Conservation (phyloP, 1,140 invertebrate species). For the Piezodorus guildinii region DNA sequence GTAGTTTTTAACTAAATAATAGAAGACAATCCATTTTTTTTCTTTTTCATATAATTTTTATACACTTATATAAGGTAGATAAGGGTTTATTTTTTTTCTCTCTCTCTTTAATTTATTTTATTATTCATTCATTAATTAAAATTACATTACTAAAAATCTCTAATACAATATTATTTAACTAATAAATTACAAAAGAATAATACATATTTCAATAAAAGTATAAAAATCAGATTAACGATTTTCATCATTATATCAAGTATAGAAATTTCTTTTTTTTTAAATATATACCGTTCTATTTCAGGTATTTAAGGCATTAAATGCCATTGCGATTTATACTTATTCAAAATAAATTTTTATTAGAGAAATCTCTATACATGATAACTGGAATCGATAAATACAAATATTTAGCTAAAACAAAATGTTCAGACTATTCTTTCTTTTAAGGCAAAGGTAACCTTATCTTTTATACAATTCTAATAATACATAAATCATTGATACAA, state of each 20-base stretch:
- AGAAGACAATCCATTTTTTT: not conserved
- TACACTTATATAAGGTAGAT: not conserved
- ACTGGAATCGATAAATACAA: no score
- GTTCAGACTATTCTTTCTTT: constrained; percentile 12
- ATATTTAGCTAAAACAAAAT: constrained; percentile 4
- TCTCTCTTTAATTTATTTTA: not conserved
- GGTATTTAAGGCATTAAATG: no score
- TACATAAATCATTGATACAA: not conserved
- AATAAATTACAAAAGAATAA: constrained; percentile 7
- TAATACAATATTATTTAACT: not conserved
- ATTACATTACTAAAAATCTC: constrained; percentile 4
- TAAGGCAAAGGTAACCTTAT: constrained; percentile 14
- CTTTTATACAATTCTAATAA: constrained; percentile 1
- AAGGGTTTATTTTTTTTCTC: not conserved
- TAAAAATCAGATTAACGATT: constrained; percentile 2
- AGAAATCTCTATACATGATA: no score
- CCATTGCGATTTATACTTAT: no score
- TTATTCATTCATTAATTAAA: not conserved
- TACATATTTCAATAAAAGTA: constrained; percentile 10
- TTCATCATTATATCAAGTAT: not conserved
- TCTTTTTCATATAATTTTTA: no score
- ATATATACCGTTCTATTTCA: no score
- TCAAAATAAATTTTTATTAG: no score
- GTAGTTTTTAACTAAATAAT: not conserved
- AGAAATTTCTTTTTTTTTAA: constrained; percentile 1